A percentile compares a stretch with the other conserved stretches of the same genome.
phyloP scores from a whole-genome alignment of 2,888 invertebrate genomes.

The Helleia helle region DNA sequence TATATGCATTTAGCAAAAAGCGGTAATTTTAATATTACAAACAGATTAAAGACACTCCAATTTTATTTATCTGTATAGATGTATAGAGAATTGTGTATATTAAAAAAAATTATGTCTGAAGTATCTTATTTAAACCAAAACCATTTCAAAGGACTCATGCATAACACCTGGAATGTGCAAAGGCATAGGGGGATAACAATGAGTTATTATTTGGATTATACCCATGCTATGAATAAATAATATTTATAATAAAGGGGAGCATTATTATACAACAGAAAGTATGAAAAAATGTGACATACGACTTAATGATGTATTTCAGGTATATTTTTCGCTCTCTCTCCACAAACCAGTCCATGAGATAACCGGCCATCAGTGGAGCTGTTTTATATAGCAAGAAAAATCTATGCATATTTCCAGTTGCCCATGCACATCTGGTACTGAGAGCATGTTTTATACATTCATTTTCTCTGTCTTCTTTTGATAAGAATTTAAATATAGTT shows the following conservation, averaged over 20 bases:
- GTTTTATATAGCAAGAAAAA: slow-evolving; percentile 92
- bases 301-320: slow-evolving; percentile 93
- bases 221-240: background rate
- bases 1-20: too few relatives aligned
- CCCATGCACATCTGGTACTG: slow-evolving; percentile 93
- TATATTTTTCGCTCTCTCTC: slow-evolving; percentile 94
- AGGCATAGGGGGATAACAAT: too few relatives aligned
- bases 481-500: slow-evolving; percentile 88
- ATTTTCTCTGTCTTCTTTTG: slow-evolving; percentile 84
- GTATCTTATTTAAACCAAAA: too few relatives aligned
- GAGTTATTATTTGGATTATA: background rate
- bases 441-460: slow-evolving; percentile 90
- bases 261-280: slow-evolving; percentile 8
- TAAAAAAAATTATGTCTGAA: too few relatives aligned
- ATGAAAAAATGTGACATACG: slow-evolving; percentile 89
- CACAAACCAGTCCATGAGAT: slow-evolving; percentile 98
- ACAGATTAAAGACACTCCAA: too few relatives aligned
- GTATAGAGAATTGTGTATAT: too few relatives aligned
- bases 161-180: background rate
- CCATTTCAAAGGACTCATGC: background rate
- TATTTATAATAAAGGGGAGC: background rate
- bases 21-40: too few relatives aligned
- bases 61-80: too few relatives aligned
- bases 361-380: slow-evolving; percentile 96
- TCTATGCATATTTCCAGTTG: slow-evolving; percentile 91